These are phyloP conservation scores for Oophaga sylvatica DNA, from an alignment of 2,797 vertebrate species.

Conservation along the genomic window DNA sequence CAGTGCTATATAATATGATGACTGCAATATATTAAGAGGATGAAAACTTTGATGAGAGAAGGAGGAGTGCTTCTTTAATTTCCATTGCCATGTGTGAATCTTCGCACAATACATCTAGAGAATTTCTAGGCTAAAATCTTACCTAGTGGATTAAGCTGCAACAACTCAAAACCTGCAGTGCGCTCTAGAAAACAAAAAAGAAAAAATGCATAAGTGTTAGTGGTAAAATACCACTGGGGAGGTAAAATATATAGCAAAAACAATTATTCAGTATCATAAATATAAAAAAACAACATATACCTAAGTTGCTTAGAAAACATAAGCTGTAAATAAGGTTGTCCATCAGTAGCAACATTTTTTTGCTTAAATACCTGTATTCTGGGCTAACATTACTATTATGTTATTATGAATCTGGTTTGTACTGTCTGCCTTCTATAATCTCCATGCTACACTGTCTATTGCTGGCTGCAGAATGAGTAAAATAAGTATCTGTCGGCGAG, in stretches of 20 bases:
- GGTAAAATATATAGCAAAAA: neutral
- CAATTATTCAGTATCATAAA: neutral
- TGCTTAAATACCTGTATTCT: too few relatives aligned
- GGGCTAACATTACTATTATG: too few relatives aligned
- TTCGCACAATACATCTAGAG: neutral
- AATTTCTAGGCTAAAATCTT: conserved; percentile 47
- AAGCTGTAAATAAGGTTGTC: neutral
- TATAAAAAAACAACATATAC: neutral
- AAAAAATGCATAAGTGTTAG: conserved; percentile 26
- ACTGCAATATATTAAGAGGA: too few relatives aligned
- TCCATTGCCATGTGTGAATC: neutral
- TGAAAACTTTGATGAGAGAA: too few relatives aligned
- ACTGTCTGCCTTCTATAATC: too few relatives aligned
- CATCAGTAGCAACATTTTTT: too few relatives aligned
- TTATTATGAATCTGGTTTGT: too few relatives aligned
- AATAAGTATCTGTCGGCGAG: too few relatives aligned
- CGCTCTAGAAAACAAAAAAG: conserved; percentile 70
- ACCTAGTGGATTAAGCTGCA: conserved; percentile 79
- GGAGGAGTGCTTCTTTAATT: too few relatives aligned
- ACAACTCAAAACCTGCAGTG: conserved; percentile 76
- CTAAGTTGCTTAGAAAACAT: neutral
- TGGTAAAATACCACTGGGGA: neutral
- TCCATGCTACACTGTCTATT: too few relatives aligned
- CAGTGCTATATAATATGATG: too few relatives aligned
- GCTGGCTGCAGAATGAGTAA: too few relatives aligned